phyloP scores from a whole-genome alignment of 92 coral and sea anemone genomes.

The Epizoanthus stellaris region DNA sequence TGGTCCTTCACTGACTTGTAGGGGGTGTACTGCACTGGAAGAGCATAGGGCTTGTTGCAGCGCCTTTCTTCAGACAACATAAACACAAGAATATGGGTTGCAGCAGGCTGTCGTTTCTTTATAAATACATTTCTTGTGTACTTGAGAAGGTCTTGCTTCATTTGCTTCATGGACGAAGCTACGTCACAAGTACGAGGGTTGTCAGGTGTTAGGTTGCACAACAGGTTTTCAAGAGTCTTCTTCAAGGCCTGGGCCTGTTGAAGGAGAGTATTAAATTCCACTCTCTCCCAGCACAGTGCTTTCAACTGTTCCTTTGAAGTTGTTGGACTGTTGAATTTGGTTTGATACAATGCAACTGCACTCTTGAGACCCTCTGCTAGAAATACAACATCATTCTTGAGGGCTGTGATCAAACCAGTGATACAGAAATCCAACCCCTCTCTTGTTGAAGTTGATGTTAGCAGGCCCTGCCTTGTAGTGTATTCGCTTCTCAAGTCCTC shows the following conservation, averaged over 20 bases:
- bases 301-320: conserved; percentile 36
- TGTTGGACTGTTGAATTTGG: conserved; percentile 47
- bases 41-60: conserved; percentile 57
- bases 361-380: conserved; percentile 36
- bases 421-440: too few species aligned
- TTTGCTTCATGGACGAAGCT: not conserved
- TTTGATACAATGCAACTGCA: conserved; percentile 23
- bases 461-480: too few species aligned
- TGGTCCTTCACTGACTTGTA: too few species aligned
- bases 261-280: conserved; percentile 50
- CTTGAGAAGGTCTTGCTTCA: not conserved
- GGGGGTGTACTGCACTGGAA: conserved; percentile 58
- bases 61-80: conserved; percentile 56
- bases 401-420: too few species aligned
- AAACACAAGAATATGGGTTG: conserved; percentile 62
- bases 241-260: conserved; percentile 52
- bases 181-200: conserved; percentile 34
- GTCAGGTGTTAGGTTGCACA: conserved; percentile 25
- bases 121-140: conserved; percentile 4
- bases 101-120: conserved; percentile 72
- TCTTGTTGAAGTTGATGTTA: too few species aligned
- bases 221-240: conserved; percentile 6
- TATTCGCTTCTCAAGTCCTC: too few species aligned
- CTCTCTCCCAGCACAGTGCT: conserved; percentile 53
- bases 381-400: conserved; percentile 20